Base-by-base conservation (phyloP, 2,888 invertebrate species). In the Phoenoteleia sp. region DNA sequence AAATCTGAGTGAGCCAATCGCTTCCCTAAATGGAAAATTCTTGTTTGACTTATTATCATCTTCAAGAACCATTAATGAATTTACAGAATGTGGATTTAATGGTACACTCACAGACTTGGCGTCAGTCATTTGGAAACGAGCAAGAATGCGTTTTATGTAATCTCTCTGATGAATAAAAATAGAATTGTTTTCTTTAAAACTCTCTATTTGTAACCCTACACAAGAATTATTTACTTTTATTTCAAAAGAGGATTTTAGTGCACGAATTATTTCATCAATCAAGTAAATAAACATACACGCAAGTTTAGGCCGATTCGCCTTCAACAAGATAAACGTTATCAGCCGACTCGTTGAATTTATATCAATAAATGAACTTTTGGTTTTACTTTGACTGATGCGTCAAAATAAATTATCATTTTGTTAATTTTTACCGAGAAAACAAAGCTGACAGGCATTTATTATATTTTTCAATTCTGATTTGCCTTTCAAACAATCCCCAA, bases 1-100 rank as follows among this genome's bases (percentile, higher is more conserved):
- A 64, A 81, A 88, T 77, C 87, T 81, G 3, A 67, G 52, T 36
- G 72, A 86, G 2, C 86, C 79, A 19, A 86, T 56, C 45, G 86
- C 82, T 64, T 81, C 80, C 17, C 75, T 33, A 45, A 76, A 80
- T 5, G 39, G 80, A 60, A 36, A 69, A 25, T 29, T 21, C 17
- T 17, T 27, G 9, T 56, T 29, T 54, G 36, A 19, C 4, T 29
- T 7, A 47, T 21, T 21, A 0, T 49, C 33, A 58, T 7, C 33
- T 11, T 74, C 15, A 29, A 56, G 21, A 62, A 49, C 29, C 60
- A 60, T 60, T 1, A 72, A 49, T 33, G 56, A 17, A 25, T 2
- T 17, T 15, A 56, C 75, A n/a, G 74, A 79, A 60, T 86, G 85
- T 17, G 79, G 49, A 49, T 86, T 85, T 0, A 80, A 77, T 3